Percentiles rank a stretch among this genome's conserved stretches.
Evolutionary conservation across 2,113 vertebrate genomes (phyloP).

Genomic region (Oncorhynchus clarkii): DNA sequence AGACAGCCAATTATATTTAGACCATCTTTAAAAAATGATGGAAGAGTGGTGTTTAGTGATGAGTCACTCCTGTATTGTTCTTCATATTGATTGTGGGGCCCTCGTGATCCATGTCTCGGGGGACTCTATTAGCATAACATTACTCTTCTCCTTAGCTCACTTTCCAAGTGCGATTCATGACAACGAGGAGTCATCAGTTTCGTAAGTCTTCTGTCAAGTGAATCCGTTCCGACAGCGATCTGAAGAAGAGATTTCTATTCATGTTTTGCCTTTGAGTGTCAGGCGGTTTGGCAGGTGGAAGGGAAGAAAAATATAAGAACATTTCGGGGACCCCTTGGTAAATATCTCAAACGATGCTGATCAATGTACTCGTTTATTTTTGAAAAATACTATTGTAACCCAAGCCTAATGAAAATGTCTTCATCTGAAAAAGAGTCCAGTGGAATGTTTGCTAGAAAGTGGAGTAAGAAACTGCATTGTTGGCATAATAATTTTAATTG

Average conservation of each 20-base stretch:
- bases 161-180: slow-evolving; percentile 28
- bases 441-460: neutral
- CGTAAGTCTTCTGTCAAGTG: slow-evolving; percentile 30
- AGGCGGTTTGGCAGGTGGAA: slow-evolving; percentile 26
- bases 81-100: slow-evolving; percentile 31
- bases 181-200: neutral
- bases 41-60: neutral
- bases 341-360: slow-evolving; percentile 33
- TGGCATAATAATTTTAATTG: no score
- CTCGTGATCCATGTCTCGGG: slow-evolving; percentile 20
- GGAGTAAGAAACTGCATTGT: neutral
- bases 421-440: neutral
- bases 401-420: slow-evolving; percentile 18
- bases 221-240: slow-evolving; percentile 29
- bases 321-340: slow-evolving; percentile 13
- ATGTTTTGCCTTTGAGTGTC: slow-evolving; percentile 35
- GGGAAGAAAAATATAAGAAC: neutral
- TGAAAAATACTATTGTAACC: slow-evolving; percentile 16
- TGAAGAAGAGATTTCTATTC: slow-evolving; percentile 29
- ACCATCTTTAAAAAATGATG: slow-evolving; percentile 17
- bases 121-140: slow-evolving; percentile 54
- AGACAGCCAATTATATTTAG: slow-evolving; percentile 46
- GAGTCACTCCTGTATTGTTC: slow-evolving; percentile 34
- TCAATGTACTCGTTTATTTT: slow-evolving; percentile 40
- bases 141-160: slow-evolving; percentile 15